These are phyloP conservation scores for Nycticebus coucang DNA, from an alignment of 2,113 vertebrate species.

Conservation along the genomic window DNA sequence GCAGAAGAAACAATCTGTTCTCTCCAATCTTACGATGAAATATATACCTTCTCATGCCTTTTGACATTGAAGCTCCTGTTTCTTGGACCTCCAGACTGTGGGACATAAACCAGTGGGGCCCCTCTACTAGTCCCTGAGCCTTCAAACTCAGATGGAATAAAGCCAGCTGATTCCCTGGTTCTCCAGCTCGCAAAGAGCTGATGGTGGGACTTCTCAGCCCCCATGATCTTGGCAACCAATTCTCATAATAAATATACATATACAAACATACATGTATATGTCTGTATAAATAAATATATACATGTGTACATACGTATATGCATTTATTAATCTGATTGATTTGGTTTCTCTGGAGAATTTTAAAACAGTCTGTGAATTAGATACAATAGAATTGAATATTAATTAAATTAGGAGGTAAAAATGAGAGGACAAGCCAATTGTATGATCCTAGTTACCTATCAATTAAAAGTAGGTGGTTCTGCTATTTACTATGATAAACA, in stretches of 20 bases:
- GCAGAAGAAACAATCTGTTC: not conserved
- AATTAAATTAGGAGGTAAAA: not conserved
- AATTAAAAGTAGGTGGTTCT: not conserved
- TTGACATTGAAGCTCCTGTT: not conserved
- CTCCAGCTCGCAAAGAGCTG: not conserved
- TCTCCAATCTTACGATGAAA: not conserved
- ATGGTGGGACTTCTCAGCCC: not conserved
- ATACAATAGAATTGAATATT: not conserved
- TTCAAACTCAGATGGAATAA: not conserved
- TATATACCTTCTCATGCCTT: not conserved
- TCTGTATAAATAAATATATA: too few relatives aligned
- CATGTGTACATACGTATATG: too few relatives aligned
- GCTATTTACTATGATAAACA: not conserved
- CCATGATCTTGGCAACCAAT: not conserved
- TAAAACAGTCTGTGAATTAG: not conserved
- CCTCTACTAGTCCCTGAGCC: too few relatives aligned
- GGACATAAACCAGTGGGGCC: too few relatives aligned
- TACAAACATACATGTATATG: too few relatives aligned
- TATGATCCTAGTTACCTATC: not conserved
- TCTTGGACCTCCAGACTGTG: not conserved
- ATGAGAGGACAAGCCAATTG: not conserved
- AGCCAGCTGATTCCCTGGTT: not conserved
- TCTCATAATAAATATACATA: not conserved
- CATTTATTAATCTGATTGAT: not conserved
- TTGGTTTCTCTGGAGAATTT: not conserved